These are phyloP conservation scores for Tragelaphus scriptus DNA, from an alignment of 2,113 vertebrate species.

Conservation along the genomic window DNA sequence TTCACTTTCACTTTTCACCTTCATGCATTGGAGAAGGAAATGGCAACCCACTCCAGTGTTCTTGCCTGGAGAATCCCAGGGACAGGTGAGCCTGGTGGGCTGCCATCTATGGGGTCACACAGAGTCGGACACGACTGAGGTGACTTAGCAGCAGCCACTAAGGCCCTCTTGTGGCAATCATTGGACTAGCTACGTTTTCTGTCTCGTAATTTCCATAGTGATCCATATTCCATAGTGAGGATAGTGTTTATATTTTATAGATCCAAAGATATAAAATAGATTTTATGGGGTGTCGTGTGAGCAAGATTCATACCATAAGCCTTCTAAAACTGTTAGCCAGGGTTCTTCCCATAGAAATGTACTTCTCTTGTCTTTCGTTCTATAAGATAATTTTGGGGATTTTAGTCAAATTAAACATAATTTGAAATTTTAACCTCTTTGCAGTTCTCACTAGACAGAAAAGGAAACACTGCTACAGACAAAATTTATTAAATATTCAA, in stretches of 20 bases:
- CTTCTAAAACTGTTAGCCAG: neutral
- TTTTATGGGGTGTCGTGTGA: neutral
- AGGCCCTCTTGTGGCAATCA: neutral
- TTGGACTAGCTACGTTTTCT: neutral
- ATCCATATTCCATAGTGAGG: neutral
- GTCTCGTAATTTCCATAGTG: neutral
- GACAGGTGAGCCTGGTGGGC: no score
- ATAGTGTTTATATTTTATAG: neutral
- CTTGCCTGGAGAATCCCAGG: no score
- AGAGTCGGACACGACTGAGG: no score
- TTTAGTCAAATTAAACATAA: constrained; percentile 59
- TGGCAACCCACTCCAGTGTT: no score
- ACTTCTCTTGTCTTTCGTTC: neutral
- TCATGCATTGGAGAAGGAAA: no score
- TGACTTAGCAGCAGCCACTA: neutral
- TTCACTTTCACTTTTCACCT: no score
- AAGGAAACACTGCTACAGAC: constrained; percentile 69
- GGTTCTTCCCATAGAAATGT: neutral
- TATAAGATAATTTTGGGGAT: constrained; percentile 49
- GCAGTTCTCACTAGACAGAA: constrained; percentile 69
- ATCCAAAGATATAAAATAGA: neutral
- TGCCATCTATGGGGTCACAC: no score
- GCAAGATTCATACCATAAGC: neutral
- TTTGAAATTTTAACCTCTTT: constrained; percentile 67
- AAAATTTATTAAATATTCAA: constrained; percentile 30